A percentile compares a stretch with the other conserved stretches of the same genome.
phyloP scores from a whole-genome alignment of 2,888 invertebrate genomes.

The Entomobrya proxima region DNA sequence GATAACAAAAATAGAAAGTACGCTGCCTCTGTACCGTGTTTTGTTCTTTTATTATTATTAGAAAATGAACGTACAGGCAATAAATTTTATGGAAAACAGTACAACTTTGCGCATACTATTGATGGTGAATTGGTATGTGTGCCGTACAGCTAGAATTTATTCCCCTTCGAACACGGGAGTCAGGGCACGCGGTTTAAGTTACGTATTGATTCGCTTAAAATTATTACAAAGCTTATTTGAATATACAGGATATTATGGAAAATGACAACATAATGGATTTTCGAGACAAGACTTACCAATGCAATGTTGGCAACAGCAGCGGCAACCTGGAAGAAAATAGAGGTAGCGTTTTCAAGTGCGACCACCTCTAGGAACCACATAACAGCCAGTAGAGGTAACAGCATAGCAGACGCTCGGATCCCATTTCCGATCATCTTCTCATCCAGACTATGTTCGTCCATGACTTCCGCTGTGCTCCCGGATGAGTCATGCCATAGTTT shows the following conservation, averaged over 20 bases:
- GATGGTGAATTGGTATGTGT: too few relatives aligned
- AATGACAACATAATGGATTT: slow-evolving; percentile 32
- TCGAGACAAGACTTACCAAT: slow-evolving; percentile 76
- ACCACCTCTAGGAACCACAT: slow-evolving; percentile 87
- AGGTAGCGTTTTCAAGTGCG: slow-evolving; percentile 83
- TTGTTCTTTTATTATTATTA: not conserved
- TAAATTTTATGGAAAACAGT: not conserved
- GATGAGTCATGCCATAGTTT: slow-evolving; percentile 75
- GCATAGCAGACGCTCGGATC: slow-evolving; percentile 81
- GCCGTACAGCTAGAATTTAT: too few relatives aligned
- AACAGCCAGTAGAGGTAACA: slow-evolving; percentile 84
- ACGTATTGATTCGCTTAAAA: not conserved
- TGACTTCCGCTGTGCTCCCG: slow-evolving; percentile 67
- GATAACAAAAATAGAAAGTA: not conserved
- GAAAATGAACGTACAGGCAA: not conserved
- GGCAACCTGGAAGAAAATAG: slow-evolving; percentile 77
- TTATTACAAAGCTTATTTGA: slow-evolving; percentile 5
- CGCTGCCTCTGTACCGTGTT: not conserved
- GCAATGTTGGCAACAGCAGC: slow-evolving; percentile 77
- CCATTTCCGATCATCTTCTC: slow-evolving; percentile 75
- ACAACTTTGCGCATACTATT: too few relatives aligned
- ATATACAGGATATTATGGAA: not conserved
- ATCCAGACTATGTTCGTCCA: slow-evolving; percentile 74
- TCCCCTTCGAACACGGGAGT: too few relatives aligned
- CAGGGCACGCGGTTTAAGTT: not conserved